Percentiles rank a stretch among this genome's conserved stretches.
Evolutionary conservation across 1,140 invertebrate genomes (phyloP).

Genomic region (Drosophila athabasca): DNA sequence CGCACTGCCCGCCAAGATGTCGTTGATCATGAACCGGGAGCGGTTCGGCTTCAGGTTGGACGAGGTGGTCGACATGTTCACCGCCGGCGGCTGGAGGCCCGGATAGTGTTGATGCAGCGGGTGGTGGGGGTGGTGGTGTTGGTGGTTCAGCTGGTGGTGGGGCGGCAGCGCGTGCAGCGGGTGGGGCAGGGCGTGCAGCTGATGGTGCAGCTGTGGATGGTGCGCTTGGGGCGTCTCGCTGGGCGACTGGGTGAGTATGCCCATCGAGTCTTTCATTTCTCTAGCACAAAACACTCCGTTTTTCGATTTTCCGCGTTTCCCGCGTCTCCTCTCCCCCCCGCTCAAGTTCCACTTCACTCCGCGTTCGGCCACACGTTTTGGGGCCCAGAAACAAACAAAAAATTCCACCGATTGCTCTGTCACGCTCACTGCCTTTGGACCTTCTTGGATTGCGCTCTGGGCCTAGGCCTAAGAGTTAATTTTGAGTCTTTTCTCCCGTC

Average conservation of each 20-base stretch:
- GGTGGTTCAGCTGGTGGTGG: slow-evolving; percentile 1
- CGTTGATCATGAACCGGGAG: slow-evolving; percentile 91
- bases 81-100: slow-evolving; percentile 27
- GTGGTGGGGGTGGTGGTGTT: slow-evolving; percentile 24
- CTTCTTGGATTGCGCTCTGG: too few species aligned
- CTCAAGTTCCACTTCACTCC: background rate
- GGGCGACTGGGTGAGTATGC: slow-evolving; percentile 73
- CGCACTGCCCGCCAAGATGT: slow-evolving; percentile 88
- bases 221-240: slow-evolving; percentile 47
- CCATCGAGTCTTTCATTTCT: slow-evolving; percentile 82
- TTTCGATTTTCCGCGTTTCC: too few species aligned
- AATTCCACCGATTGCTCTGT: slow-evolving; percentile 13
- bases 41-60: slow-evolving; percentile 87
- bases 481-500: background rate
- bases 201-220: slow-evolving; percentile 36
- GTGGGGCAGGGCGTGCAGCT: slow-evolving; percentile 5
- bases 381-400: slow-evolving; percentile 29
- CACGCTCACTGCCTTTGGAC: background rate
- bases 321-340: too few species aligned
- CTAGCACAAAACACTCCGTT: background rate
- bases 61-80: slow-evolving; percentile 62
- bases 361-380: too few species aligned
- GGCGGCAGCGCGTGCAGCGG: too few species aligned
- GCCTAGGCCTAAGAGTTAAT: too few species aligned
- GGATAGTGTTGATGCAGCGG: slow-evolving; percentile 19